These are phyloP conservation scores for Xiphorhynchus erythropygius DNA, from an alignment of 2,797 vertebrate species.

Conservation along the genomic window DNA sequence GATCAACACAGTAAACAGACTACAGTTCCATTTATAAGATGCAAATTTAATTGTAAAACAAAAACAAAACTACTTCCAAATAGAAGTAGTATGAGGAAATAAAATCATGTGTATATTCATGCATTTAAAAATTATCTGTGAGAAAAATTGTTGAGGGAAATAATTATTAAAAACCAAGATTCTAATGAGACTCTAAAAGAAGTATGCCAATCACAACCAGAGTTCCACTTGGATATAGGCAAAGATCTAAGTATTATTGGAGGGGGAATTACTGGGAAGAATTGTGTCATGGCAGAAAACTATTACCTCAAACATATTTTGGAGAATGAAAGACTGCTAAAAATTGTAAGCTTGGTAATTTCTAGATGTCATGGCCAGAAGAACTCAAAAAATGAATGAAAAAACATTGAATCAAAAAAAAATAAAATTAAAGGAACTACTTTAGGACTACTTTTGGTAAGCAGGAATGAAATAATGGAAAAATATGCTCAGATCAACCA, in stretches of 20 bases:
- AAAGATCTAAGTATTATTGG: neutral
- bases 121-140: neutral
- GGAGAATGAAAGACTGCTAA: neutral
- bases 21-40: neutral
- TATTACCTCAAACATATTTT: neutral
- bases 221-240: neutral
- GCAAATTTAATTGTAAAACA: neutral
- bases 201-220: neutral
- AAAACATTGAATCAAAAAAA: neutral
- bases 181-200: neutral
- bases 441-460: neutral
- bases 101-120: neutral
- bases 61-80: fast-evolving
- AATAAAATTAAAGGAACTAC: neutral
- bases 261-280: neutral
- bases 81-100: neutral
- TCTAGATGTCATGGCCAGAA: neutral
- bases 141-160: neutral
- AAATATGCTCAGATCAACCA: neutral
- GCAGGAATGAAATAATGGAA: neutral
- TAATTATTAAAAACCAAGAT: neutral
- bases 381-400: neutral
- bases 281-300: neutral
- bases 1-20: neutral
- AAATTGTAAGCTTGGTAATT: neutral